phyloP scores from a whole-genome alignment of 2,113 vertebrate genomes.

The Opisthocomus hoazin region DNA sequence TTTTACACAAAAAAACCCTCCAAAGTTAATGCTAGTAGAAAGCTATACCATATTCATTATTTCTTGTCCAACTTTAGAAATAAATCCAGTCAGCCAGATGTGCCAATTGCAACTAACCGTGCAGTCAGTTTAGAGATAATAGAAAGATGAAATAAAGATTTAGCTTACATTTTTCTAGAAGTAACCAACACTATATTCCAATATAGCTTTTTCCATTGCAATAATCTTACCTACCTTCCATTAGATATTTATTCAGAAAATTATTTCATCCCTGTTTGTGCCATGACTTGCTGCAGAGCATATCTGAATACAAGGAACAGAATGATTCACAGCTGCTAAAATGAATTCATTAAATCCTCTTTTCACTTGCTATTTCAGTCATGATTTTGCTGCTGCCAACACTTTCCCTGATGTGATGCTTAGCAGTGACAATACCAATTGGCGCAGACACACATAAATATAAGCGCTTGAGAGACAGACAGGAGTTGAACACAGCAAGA shows the following conservation, averaged over 20 bases:
- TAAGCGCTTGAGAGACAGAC: background rate
- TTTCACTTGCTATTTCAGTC: conserved; percentile 25
- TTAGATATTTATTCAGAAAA: background rate
- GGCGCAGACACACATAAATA: background rate
- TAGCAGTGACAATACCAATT: background rate
- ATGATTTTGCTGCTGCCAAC: conserved; percentile 9
- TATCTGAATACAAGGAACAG: background rate
- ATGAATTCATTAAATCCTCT: background rate
- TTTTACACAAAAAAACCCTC: background rate
- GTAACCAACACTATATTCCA: background rate
- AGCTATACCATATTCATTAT: background rate
- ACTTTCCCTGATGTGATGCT: background rate
- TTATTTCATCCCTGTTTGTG: background rate
- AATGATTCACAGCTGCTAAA: background rate
- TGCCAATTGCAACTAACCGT: background rate
- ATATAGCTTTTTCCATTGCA: background rate
- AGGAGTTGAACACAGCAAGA: background rate
- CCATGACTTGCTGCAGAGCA: background rate
- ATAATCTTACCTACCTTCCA: background rate
- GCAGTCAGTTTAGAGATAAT: background rate
- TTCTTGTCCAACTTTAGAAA: background rate
- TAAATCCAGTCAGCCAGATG: background rate
- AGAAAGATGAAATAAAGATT: background rate
- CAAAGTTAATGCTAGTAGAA: background rate
- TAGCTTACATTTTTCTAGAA: background rate